phyloP scores from a whole-genome alignment of 2,113 vertebrate species.

The chimpanzee (Pan troglodytes) region DNA sequence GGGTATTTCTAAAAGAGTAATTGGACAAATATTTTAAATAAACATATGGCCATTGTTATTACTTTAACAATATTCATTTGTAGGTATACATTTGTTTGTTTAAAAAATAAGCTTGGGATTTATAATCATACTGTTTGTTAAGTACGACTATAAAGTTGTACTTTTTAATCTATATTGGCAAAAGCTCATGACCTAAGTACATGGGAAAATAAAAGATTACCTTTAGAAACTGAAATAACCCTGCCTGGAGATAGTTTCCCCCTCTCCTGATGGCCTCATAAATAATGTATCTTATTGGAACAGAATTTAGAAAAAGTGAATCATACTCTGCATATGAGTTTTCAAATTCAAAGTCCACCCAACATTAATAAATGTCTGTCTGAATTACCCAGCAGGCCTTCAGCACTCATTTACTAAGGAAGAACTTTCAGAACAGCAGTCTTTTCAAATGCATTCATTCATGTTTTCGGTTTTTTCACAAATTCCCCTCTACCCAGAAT shows the following conservation, averaged over 20 bases:
- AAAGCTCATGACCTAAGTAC: neutral
- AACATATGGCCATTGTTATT: neutral
- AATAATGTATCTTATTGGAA: constrained; percentile 35
- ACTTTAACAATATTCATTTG: neutral
- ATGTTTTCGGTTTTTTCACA: neutral
- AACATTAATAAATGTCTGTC: neutral
- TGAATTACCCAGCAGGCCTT: neutral
- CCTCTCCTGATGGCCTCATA: neutral
- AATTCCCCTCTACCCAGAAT: neutral
- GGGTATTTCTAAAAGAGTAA: constrained; percentile 32
- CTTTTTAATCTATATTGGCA: neutral
- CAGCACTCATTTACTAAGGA: neutral
- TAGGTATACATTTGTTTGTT: neutral
- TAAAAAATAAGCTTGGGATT: neutral
- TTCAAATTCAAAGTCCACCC: neutral
- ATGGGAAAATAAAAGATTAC: neutral
- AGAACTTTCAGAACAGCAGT: no score
- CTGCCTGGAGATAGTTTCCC: neutral
- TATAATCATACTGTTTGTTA: neutral
- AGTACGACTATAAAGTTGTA: neutral
- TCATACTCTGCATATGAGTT: constrained; percentile 9
- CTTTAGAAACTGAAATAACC: constrained; percentile 18
- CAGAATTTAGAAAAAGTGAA: constrained; percentile 26
- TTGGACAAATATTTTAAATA: neutral
- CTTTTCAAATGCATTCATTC: neutral